Conservation (phyloP, 2,113 vertebrate genomes). For the Hirundichthys speculiger region DNA sequence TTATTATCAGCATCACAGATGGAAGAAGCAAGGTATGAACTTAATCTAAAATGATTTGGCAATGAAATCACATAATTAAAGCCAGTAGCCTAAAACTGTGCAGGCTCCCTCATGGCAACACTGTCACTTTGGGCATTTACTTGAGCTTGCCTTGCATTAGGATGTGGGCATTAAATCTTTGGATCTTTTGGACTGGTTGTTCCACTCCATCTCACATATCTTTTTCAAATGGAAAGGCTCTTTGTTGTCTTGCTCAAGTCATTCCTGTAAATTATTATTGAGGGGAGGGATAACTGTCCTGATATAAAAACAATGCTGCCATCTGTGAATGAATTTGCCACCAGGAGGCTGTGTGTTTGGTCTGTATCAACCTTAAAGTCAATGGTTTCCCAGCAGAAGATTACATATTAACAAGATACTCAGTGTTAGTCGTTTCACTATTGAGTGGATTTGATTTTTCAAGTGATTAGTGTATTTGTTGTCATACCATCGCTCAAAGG, state of each 20-base stretch:
- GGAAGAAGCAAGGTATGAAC: constrained; percentile 89
- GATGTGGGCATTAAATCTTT: too few species aligned
- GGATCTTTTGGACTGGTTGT: too few species aligned
- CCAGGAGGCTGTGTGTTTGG: background rate
- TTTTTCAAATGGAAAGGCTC: background rate
- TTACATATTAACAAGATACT: background rate
- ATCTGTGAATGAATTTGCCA: background rate
- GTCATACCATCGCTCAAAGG: background rate
- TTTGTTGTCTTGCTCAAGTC: background rate
- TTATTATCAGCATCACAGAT: constrained; percentile 93
- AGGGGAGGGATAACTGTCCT: too few species aligned
- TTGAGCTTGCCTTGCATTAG: too few species aligned
- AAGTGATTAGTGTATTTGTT: background rate
- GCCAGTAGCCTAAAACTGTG: background rate
- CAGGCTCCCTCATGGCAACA: too few species aligned
- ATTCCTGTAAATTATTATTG: too few species aligned
- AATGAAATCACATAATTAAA: background rate
- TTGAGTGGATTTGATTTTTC: background rate
- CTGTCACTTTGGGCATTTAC: too few species aligned
- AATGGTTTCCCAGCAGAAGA: background rate
- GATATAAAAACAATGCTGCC: background rate
- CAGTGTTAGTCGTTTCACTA: background rate
- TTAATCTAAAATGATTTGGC: background rate
- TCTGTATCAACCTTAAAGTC: background rate
- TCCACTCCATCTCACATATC: too few species aligned